Evolutionary conservation across 2,797 vertebrate genomes (phyloP), one percentile per base, ranked within the genome.

Genomic region (Cyclura pinguis): DNA sequence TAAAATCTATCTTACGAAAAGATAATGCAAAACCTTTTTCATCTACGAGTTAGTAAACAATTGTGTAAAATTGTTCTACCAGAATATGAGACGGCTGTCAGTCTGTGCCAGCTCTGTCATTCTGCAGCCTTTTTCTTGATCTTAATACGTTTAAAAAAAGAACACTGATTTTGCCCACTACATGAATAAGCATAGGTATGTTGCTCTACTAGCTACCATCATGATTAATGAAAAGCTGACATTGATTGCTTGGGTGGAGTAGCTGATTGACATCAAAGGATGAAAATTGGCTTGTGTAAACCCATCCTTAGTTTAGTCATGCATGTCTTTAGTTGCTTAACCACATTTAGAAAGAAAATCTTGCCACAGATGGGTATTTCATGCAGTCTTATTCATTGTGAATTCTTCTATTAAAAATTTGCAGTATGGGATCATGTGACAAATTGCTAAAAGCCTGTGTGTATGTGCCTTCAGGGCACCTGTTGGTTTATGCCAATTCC

Each of bases 211-310:
- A 64, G 67, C 27, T 90, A 87, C 92, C 91, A 38, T 90, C 92
- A 90, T 94, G 86, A 86, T 80, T 93, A 76, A 87, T 94, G 85
- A 91, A 59, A 78, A 88, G 8, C 90, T 91, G 86, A 42, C 83
- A 82, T 67, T 84, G 85, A 62, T 91, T 89, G 88, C 74, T 85
- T 32, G 91, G 88, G 90, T 91, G 87, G 85, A 77, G 91, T 82
- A 90, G 67, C 92, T 84, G 86, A 52, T 83, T 38, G 93, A 92
- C 94, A 90, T 88, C 84, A 93, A 94, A 90, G 91, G 92, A 42
- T 84, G 80, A 87, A 94, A 90, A 90, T 92, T 35, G 42, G 80
- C 42, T 57, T 93, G 38, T 86, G 13, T 87, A 38, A 57, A 87
- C 89, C 80, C 92, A 89, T 92, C 93, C 91, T 93, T 93, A 86